Conservation (phyloP, 2,888 invertebrate species). For the Cerastis leucographa region DNA sequence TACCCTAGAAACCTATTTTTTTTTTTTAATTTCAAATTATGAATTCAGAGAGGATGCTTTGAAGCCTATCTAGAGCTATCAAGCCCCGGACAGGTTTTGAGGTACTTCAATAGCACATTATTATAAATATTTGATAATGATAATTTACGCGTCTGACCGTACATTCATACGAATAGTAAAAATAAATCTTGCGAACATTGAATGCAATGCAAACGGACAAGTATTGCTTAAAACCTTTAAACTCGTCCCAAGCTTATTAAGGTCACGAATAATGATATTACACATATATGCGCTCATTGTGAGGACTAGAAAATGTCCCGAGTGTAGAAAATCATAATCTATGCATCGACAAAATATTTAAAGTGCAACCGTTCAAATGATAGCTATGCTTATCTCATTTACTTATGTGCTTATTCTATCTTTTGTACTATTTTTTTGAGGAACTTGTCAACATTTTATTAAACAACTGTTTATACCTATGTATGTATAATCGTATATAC, state of each 20-base stretch:
- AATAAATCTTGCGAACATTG: not conserved
- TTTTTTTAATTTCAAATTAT: constrained; percentile 7
- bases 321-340: too few relatives aligned
- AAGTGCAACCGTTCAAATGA: too few relatives aligned
- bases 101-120: not conserved
- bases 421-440: not conserved
- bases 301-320: too few relatives aligned
- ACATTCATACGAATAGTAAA: not conserved
- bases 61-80: not conserved
- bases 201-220: not conserved
- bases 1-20: constrained; percentile 7
- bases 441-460: not conserved
- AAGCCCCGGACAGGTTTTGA: not conserved
- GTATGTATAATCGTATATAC: not conserved
- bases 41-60: constrained; percentile 13
- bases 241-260: not conserved
- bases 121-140: not conserved
- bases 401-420: not conserved
- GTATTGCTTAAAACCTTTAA: constrained; percentile 2
- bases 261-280: not conserved
- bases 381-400: too few relatives aligned
- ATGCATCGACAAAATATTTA: too few relatives aligned
- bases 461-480: too few relatives aligned
- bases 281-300: not conserved
- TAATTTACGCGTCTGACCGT: not conserved